Evolutionary conservation across 2,113 vertebrate genomes (phyloP).

Genomic region (Anarrhichthys ocellatus): DNA sequence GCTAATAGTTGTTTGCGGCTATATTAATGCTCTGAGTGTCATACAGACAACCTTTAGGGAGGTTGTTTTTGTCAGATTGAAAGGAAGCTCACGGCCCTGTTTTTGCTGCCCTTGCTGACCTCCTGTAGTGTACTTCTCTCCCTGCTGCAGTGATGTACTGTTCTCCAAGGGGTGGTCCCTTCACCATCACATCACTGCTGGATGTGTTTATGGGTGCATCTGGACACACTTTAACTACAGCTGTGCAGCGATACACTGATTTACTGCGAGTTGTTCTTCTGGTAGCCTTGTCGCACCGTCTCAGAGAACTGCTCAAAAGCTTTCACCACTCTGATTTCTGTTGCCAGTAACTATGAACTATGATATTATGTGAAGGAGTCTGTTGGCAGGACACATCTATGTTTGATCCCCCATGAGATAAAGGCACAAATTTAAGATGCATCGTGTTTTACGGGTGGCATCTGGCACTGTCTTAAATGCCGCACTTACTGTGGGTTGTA

Average conservation of each 20-base stretch:
- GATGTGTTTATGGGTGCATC: not conserved
- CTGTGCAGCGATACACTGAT: not conserved
- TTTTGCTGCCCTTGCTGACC: not conserved
- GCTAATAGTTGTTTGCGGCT: too few relatives aligned
- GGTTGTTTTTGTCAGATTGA: not conserved
- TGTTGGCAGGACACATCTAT: conserved; percentile 1
- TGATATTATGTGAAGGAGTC: conserved; percentile 14
- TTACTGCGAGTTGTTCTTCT: not conserved
- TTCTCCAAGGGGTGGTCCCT: not conserved
- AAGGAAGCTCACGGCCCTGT: too few relatives aligned
- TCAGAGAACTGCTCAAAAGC: not conserved
- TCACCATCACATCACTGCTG: not conserved
- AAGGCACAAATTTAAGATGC: not conserved
- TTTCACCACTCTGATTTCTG: not conserved
- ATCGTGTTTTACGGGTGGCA: not conserved
- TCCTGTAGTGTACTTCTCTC: not conserved
- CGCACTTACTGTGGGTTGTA: conserved; percentile 5
- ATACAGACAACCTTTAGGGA: not conserved
- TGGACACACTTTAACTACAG: not conserved
- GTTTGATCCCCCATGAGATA: not conserved
- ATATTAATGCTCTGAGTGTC: not conserved
- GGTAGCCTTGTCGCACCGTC: not conserved
- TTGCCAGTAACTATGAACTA: not conserved
- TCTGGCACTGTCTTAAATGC: not conserved
- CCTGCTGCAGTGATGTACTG: not conserved